These are phyloP conservation scores for Gerosis bhagava DNA, from an alignment of 2,888 invertebrate genomes.

Conservation along the genomic window DNA sequence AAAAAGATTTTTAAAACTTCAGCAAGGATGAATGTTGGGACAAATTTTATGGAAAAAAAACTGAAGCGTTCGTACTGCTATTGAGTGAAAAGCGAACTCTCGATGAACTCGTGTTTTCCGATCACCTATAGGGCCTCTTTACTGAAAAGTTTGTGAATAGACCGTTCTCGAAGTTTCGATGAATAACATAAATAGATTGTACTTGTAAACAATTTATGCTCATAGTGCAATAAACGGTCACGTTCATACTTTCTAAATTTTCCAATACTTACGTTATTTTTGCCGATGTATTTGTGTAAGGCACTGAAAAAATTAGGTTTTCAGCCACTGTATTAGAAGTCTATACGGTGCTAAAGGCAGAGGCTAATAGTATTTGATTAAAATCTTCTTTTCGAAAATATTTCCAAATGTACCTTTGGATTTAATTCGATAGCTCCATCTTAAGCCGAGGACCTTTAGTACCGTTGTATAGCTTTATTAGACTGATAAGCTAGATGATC, in stretches of 20 bases:
- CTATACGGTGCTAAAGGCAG: too few relatives aligned
- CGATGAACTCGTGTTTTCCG: constrained; percentile 20
- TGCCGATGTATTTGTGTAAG: too few relatives aligned
- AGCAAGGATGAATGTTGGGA: constrained; percentile 20
- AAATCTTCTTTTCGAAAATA: too few relatives aligned
- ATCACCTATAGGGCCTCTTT: constrained; percentile 23
- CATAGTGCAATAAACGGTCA: constrained; percentile 6
- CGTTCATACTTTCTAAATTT: background rate
- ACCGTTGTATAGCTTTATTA: too few relatives aligned
- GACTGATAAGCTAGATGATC: too few relatives aligned
- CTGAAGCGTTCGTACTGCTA: constrained; percentile 23
- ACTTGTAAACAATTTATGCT: constrained; percentile 14
- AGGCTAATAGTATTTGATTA: too few relatives aligned
- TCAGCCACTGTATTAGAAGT: too few relatives aligned
- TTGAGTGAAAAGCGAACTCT: constrained; percentile 23
- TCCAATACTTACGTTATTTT: too few relatives aligned
- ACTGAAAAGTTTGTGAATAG: constrained; percentile 22
- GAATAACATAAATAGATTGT: constrained; percentile 22
- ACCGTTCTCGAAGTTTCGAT: constrained; percentile 16
- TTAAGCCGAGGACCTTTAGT: too few relatives aligned
- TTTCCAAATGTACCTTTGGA: too few relatives aligned
- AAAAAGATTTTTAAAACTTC: constrained; percentile 23
- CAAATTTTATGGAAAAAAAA: constrained; percentile 26
- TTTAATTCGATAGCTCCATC: too few relatives aligned
- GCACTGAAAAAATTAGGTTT: too few relatives aligned